Conservation (phyloP, 2,888 invertebrate genomes). For the Cheilosia soror region DNA sequence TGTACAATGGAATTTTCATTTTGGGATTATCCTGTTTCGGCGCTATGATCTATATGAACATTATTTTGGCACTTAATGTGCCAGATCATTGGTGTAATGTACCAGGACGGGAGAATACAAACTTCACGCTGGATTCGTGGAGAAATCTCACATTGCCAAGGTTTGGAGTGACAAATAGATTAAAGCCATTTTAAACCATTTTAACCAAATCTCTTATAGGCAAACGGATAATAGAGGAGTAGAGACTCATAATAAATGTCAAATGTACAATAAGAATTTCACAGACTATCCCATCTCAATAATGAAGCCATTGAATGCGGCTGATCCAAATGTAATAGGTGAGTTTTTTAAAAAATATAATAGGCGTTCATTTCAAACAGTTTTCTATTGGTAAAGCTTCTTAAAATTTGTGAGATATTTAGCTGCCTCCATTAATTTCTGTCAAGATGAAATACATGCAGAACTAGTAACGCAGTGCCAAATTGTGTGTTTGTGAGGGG, state of each 20-base stretch:
- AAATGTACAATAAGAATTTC: constrained; percentile 84
- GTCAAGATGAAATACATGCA: no score
- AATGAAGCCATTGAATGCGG: background rate
- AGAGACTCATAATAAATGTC: constrained; percentile 83
- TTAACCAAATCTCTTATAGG: constrained; percentile 74
- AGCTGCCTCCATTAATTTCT: no score
- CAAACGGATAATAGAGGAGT: constrained; percentile 82
- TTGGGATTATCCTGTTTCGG: constrained; percentile 84
- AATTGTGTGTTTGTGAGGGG: no score
- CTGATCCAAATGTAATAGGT: constrained; percentile 27
- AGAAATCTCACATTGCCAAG: constrained; percentile 85
- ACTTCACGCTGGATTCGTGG: constrained; percentile 84
- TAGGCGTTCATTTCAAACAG: no score
- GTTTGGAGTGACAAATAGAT: constrained; percentile 78
- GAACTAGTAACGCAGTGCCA: no score
- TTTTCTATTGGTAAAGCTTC: no score
- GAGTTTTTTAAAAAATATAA: background rate
- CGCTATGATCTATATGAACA: constrained; percentile 85
- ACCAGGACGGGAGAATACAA: constrained; percentile 84
- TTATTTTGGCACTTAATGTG: constrained; percentile 85
- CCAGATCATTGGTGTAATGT: constrained; percentile 87
- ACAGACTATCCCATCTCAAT: constrained; percentile 61
- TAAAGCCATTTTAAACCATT: background rate
- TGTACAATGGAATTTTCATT: constrained; percentile 84
- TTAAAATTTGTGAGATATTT: no score